Evolutionary conservation across 2,888 invertebrate species (phyloP).

Genomic region (Folsomia manolachei): DNA sequence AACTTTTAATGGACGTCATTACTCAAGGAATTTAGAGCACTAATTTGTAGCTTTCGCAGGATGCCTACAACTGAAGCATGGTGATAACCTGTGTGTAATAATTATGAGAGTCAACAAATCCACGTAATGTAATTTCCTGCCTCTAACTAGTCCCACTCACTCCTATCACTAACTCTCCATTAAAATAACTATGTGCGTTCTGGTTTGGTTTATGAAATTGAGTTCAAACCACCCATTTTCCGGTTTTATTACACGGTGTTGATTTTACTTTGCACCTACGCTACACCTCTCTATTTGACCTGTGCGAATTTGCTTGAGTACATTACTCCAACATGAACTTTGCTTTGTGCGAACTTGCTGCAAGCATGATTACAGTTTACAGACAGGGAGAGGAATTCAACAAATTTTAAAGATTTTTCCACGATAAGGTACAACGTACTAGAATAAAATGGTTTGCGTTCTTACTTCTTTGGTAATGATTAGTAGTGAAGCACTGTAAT

Average conservation of each 20-base stretch:
- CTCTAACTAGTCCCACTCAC: no score
- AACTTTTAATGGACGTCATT: not conserved
- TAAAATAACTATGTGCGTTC: not conserved
- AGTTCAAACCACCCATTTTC: slow-evolving; percentile 4
- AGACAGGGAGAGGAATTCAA: not conserved
- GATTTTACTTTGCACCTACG: not conserved
- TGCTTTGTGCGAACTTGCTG: not conserved
- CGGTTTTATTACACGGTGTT: slow-evolving; percentile 4
- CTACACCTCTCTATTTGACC: not conserved
- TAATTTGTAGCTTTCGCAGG: no score
- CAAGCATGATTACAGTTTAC: no score
- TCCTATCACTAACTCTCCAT: no score
- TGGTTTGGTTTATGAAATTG: slow-evolving; percentile 8
- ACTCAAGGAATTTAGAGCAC: no score
- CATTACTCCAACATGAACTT: not conserved
- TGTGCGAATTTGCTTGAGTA: not conserved
- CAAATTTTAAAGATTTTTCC: not conserved
- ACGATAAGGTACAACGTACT: not conserved
- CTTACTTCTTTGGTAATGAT: no score
- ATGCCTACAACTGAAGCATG: no score
- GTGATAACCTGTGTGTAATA: not conserved
- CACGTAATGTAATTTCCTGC: not conserved
- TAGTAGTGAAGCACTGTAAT: no score
- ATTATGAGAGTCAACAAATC: not conserved
- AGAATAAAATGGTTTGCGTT: no score